These are phyloP conservation scores for Creontiades dilutus DNA, from an alignment of 2,888 invertebrate genomes.

Conservation along the genomic window DNA sequence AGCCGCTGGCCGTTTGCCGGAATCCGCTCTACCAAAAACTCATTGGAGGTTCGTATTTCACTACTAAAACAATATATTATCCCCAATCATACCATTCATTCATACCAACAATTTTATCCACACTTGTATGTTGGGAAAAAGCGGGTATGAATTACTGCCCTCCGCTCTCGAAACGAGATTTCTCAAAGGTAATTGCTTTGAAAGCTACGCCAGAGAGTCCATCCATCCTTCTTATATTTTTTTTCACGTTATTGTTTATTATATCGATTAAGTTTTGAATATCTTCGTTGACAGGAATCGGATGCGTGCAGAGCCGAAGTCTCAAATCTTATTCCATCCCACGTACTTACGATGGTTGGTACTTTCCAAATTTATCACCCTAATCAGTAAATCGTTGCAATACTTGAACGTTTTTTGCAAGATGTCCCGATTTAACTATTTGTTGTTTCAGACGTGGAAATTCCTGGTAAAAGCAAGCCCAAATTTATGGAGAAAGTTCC, in stretches of 20 bases:
- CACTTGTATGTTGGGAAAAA: not conserved
- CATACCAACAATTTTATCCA: not conserved
- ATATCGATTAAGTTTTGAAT: too few relatives aligned
- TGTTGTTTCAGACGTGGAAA: constrained; percentile 83
- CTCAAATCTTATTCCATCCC: constrained; percentile 36
- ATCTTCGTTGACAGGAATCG: not conserved
- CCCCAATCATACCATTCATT: too few relatives aligned
- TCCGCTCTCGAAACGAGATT: too few relatives aligned
- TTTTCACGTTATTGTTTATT: too few relatives aligned
- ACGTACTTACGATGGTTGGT: constrained; percentile 51
- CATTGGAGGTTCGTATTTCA: constrained; percentile 27
- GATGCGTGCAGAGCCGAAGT: constrained; percentile 37
- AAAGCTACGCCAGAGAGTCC: too few relatives aligned
- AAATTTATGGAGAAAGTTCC: constrained; percentile 87
- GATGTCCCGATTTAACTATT: not conserved
- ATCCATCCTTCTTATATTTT: too few relatives aligned
- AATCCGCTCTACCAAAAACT: not conserved
- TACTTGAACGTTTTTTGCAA: not conserved
- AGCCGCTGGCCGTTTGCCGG: not conserved
- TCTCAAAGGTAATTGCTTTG: too few relatives aligned
- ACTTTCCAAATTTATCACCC: not conserved
- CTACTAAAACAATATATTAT: too few relatives aligned
- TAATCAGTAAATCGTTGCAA: not conserved
- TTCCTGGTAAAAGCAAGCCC: constrained; percentile 86
- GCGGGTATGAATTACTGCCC: too few relatives aligned